Percentiles rank a stretch among this genome's conserved stretches.
phyloP scores from a whole-genome alignment of 2,888 invertebrate species.

The Meta bourneti region DNA sequence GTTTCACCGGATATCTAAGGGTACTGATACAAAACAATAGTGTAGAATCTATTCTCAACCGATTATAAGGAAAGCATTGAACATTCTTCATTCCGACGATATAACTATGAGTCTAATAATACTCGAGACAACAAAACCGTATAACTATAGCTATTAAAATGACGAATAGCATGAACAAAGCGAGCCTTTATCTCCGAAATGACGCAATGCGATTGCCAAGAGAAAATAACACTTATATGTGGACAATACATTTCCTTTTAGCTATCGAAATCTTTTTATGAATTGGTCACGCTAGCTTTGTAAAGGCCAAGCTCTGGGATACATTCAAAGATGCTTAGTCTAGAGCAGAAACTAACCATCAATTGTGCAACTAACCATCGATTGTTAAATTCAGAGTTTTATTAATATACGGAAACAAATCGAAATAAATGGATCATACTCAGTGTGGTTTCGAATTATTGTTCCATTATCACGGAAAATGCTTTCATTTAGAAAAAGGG shows the following conservation, averaged over 20 bases:
- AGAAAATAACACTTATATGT: background rate
- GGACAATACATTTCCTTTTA: slow-evolving; percentile 3
- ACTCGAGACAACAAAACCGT: background rate
- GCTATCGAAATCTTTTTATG: background rate
- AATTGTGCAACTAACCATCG: no score
- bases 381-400: no score
- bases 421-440: no score
- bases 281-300: background rate
- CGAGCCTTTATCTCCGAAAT: background rate
- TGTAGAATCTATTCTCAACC: background rate
- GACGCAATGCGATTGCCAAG: background rate
- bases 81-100: background rate
- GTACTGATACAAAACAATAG: no score
- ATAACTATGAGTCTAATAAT: background rate
- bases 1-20: no score
- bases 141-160: slow-evolving; percentile 1
- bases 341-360: no score
- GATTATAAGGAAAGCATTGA: background rate
- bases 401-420: no score
- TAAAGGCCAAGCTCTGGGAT: no score
- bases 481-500: no score
- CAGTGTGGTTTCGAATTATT: no score
- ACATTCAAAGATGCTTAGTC: no score
- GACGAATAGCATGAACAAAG: background rate
- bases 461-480: no score